Base-by-base conservation (phyloP, 2,113 vertebrate genomes). In the Lanius collurio region DNA sequence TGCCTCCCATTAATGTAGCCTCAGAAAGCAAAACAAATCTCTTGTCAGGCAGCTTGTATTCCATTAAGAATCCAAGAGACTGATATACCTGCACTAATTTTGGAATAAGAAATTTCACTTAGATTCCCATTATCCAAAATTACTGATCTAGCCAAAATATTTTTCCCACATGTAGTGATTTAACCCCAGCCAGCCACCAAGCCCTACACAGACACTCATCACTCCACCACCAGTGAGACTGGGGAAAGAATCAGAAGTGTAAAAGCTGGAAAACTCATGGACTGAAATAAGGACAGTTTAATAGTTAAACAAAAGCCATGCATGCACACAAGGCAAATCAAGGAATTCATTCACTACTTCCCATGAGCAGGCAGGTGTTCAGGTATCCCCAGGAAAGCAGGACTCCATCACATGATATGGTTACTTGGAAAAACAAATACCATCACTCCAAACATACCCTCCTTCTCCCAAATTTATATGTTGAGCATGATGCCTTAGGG, bases 191-290 rank as follows among this genome's bases (percentile, higher is more conserved):
- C 52, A 74, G 27, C 18, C 37, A 59, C 23, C 27, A 44, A n/a
- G 19, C 3, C 7, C 11, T 0, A 1, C 27, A 37, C 3, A 73
- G 22, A 7, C 12, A 6, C 6, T 49, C 11, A 11, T 47, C 30
- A 35, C 17, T 63, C 11, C 30, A 44, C 21, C 28, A 39, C 28
- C 52, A 52, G 20, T 0, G 1, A 33, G 26, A 28, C 39, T 37
- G 23, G 27, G 27, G 42, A 74, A 15, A 59, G 37, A 59, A 67
- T 37, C 23, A 23, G 16, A 52, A 46, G 19, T 28, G 9, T 39
- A 30, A 81, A 74, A 67, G 15, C 3, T 44, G 16, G 44, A 89
- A 65, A 59, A 39, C 3, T 33, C 13, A 14, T 67, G 44, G 5
- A 23, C 37, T 49, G 18, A 65, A 44, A 65, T 16, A 59, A 50